Percentiles rank a stretch among this genome's conserved stretches.
Evolutionary conservation across 1,140 invertebrate species (phyloP).

Genomic region (Lepidostoma basale): DNA sequence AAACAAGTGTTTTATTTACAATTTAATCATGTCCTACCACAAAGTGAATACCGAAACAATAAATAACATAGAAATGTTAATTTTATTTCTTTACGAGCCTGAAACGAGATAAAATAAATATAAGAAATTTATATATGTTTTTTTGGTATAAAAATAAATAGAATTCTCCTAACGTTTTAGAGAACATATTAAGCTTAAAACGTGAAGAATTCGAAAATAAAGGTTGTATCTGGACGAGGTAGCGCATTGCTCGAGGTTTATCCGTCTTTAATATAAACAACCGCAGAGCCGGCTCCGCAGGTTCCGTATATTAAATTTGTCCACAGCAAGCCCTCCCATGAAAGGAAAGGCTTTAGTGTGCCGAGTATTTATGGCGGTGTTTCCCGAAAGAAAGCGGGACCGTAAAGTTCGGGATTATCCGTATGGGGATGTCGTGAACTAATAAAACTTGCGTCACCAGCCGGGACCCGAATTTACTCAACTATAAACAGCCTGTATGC

Average conservation of each 20-base stretch:
- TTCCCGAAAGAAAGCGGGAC: conserved; percentile 4
- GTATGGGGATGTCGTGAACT: not conserved
- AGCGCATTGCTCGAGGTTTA: conserved; percentile 13
- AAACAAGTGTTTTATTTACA: too few species aligned
- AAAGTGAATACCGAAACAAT: not conserved
- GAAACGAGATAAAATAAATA: too few species aligned
- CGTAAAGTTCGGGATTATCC: conserved; percentile 15
- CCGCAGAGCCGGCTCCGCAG: not conserved
- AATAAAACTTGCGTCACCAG: too few species aligned
- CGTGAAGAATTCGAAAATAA: not conserved
- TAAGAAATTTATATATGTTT: too few species aligned
- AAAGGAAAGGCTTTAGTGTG: conserved; percentile 10
- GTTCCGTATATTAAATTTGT: conserved; percentile 19
- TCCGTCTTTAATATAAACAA: conserved; percentile 21
- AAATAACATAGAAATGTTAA: not conserved
- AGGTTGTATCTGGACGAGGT: not conserved
- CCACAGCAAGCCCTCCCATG: conserved; percentile 2
- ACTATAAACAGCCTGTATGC: too few species aligned
- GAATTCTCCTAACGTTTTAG: too few species aligned
- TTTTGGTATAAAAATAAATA: too few species aligned
- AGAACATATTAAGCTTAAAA: too few species aligned
- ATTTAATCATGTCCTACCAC: too few species aligned
- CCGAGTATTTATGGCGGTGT: conserved; percentile 7
- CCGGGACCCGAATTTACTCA: too few species aligned
- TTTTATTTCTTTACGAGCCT: too few species aligned